Evolutionary conservation across 2,797 vertebrate species (phyloP), one percentile per base, ranked within the genome.

Genomic region (Oryzias dopingdopingensis): DNA sequence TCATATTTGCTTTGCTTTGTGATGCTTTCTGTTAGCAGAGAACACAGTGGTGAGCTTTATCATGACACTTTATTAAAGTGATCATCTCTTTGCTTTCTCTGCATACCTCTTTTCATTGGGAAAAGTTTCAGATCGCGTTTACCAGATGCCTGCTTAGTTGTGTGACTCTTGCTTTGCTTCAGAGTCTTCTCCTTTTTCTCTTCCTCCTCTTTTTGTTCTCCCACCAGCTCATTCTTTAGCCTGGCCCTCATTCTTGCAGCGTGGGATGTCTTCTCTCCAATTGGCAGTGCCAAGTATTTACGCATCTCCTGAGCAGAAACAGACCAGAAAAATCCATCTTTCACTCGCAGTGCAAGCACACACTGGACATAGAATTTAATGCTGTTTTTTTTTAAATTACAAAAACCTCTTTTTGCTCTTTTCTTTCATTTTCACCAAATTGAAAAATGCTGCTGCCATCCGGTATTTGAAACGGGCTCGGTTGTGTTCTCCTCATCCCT

Each of bases 401-500:
- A 22, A 22, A 22, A 17, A 96, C 96, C 65, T 15, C 51, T 74
- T 77, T 87, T 41, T 63, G 80, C 0, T 70, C 82, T 57, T 74
- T 65, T 58, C 53, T 89, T 70, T 95, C 92, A 52, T 89, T 84
- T 4, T 87, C 77, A 61, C 81, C 85, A 52, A 90, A 54, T 32
- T 82, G 72, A 52, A 95, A 92, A 77, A 94, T 71, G 62, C 89
- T 87, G 0, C 65, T 23, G 4, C 89, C 70, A 22, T 88, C 66
- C 42, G 92, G 90, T 42, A 94, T 12, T 66, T 86, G 92, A 80
- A 95, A 98, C 1, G 96, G 95, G 37, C 95, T 96, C 68, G 66
- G 61, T 6, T 16, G 67, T 40, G 46, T 70, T 50, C 32, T 80
- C 43, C 14, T 59, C 55, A 4, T 60, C 42, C 20, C 82, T 81